Evolutionary conservation across 2,797 vertebrate genomes (phyloP).

Genomic region (Peromyscus melanophrys): DNA sequence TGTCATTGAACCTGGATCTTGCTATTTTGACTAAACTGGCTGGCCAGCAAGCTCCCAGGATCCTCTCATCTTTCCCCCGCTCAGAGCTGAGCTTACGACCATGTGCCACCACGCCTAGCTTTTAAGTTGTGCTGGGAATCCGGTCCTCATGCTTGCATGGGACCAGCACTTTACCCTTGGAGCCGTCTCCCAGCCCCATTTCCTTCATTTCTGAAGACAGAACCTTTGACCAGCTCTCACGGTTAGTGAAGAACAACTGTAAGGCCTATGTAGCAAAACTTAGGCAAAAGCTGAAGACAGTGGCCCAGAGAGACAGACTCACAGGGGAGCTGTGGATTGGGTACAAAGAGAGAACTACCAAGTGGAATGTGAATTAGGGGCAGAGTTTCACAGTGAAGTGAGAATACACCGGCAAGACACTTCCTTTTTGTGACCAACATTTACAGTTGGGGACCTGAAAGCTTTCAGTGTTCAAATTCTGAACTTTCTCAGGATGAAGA

Average conservation of each 20-base stretch:
- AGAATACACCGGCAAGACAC: background rate
- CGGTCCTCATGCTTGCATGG: background rate
- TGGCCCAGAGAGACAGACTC: background rate
- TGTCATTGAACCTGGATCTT: background rate
- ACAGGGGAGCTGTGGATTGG: background rate
- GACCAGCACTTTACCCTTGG: background rate
- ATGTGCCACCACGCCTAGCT: background rate
- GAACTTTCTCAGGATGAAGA: background rate
- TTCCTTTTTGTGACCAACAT: background rate
- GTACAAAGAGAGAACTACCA: background rate
- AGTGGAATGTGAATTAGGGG: background rate
- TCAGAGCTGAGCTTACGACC: too few species aligned
- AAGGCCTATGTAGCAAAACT: background rate
- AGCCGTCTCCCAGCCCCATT: background rate
- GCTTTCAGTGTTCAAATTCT: background rate
- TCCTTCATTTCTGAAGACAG: constrained; percentile 28
- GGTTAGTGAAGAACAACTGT: background rate
- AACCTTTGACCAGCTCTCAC: background rate
- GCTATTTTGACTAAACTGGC: background rate
- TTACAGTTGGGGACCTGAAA: background rate
- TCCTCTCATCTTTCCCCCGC: background rate
- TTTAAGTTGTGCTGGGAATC: background rate
- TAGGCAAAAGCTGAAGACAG: background rate
- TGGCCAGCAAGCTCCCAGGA: background rate
- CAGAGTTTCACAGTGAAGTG: background rate